These are phyloP conservation scores for Trididemnum clinides DNA, from an alignment of 23 tunicate species.

Conservation along the genomic window DNA sequence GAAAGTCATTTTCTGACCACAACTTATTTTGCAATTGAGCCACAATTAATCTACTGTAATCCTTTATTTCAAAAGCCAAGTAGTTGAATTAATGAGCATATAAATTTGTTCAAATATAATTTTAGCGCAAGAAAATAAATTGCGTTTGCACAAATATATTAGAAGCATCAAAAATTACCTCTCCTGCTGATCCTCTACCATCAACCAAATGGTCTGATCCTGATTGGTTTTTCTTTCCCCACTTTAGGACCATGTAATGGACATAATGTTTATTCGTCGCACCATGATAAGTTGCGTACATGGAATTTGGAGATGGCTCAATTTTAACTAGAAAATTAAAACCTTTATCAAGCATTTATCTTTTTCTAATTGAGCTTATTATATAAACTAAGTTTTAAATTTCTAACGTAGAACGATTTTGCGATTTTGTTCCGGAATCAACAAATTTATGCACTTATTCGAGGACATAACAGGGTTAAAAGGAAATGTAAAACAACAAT, in stretches of 20 bases:
- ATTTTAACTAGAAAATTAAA: conserved; percentile 20
- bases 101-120: background rate
- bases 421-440: no score
- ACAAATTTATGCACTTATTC: no score
- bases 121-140: background rate
- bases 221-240: background rate
- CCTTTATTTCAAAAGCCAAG: no score
- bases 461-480: no score
- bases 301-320: background rate
- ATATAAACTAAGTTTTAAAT: no score
- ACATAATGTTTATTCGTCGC: background rate
- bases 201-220: conserved; percentile 20
- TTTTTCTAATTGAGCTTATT: background rate
- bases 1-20: no score
- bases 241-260: conserved; percentile 11
- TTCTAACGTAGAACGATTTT: no score
- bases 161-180: conserved; percentile 6
- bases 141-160: background rate
- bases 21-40: no score
- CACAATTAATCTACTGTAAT: no score
- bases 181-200: background rate
- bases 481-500: no score
- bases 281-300: background rate
- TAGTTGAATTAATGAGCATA: no score
- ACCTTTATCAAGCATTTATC: no score